Conservation (phyloP, 2,113 vertebrate species). For the Pomatorhinus ruficollis region DNA sequence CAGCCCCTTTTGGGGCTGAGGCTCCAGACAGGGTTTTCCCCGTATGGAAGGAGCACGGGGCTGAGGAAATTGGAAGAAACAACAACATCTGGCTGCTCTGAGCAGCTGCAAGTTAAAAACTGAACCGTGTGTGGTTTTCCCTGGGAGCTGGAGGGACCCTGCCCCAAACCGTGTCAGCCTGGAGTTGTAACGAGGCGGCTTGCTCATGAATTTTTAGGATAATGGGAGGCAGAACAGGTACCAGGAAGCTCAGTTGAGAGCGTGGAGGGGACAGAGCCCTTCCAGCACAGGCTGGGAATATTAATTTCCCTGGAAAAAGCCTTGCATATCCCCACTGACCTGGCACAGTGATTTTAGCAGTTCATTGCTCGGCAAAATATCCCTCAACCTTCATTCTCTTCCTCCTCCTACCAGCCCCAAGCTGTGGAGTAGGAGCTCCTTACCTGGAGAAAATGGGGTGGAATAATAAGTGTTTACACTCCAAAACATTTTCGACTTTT, state of each 20-base stretch:
- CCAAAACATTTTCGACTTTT: neutral
- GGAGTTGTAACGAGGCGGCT: rapidly evolving
- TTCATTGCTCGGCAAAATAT: neutral
- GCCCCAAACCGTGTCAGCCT: rapidly evolving
- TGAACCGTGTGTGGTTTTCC: neutral
- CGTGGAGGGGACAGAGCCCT: neutral
- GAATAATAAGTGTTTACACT: neutral
- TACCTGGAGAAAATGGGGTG: neutral
- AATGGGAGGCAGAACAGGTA: neutral
- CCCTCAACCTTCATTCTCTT: neutral
- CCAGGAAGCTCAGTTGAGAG: neutral
- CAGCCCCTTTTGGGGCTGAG: neutral
- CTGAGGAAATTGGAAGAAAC: neutral
- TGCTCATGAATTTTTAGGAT: neutral
- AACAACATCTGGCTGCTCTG: neutral
- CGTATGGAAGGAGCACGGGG: rapidly evolving
- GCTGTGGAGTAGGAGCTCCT: neutral
- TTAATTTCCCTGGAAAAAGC: neutral
- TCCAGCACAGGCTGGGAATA: neutral
- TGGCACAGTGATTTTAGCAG: neutral
- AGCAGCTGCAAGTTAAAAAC: neutral
- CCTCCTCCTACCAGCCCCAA: neutral
- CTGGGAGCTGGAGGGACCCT: neutral
- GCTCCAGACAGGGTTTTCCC: neutral
- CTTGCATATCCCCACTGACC: neutral